A percentile compares a stretch with the other conserved stretches of the same genome.
phyloP scores from a whole-genome alignment of 2,888 invertebrate genomes.

The Calliopum simillimum region DNA sequence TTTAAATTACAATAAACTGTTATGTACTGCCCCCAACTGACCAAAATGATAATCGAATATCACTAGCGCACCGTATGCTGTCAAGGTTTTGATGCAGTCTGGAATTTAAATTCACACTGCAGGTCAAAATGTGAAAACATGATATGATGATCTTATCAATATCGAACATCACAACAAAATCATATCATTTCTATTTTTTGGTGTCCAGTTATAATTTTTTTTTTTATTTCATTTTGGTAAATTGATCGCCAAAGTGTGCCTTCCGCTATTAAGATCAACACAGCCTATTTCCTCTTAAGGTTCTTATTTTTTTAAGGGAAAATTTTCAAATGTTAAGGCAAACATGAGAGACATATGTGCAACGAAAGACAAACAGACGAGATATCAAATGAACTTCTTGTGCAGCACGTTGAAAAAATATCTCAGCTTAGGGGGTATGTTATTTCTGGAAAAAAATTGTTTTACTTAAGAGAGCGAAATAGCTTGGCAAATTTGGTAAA shows the following conservation, averaged over 20 bases:
- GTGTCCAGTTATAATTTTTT: conserved; percentile 4
- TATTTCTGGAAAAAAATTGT: neutral
- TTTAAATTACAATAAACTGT: too few species aligned
- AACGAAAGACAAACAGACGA: conserved; percentile 9
- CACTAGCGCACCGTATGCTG: too few species aligned
- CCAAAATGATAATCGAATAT: too few species aligned
- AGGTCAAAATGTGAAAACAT: too few species aligned
- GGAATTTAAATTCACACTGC: too few species aligned
- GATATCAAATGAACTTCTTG: conserved; percentile 22
- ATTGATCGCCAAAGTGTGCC: conserved; percentile 60
- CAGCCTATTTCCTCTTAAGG: conserved; percentile 54
- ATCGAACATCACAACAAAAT: neutral
- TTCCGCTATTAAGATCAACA: conserved; percentile 44
- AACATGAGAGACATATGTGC: conserved; percentile 5
- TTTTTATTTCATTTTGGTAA: too few species aligned
- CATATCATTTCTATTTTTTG: neutral
- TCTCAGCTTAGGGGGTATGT: conserved; percentile 1
- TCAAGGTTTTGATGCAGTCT: too few species aligned
- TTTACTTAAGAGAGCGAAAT: conserved; percentile 23
- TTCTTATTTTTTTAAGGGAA: neutral
- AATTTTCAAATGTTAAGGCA: neutral
- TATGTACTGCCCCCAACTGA: too few species aligned
- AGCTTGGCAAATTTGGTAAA: too few species aligned
- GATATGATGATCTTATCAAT: neutral
- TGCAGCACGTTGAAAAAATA: neutral